phyloP scores from a whole-genome alignment of 2,888 invertebrate species.

The Uropetala carovei region DNA sequence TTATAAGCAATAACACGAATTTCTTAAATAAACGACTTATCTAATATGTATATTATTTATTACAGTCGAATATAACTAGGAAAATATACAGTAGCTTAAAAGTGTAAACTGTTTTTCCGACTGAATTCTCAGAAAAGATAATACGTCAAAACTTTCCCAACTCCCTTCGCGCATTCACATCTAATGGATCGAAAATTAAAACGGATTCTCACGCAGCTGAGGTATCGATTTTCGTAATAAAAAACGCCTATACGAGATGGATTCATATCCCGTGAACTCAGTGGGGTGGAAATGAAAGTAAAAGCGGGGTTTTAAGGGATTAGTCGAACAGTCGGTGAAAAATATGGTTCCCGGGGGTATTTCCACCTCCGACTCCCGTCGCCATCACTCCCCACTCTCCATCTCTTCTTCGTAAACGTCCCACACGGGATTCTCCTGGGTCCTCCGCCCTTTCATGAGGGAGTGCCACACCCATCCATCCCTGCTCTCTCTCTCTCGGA shows the following conservation, averaged over 20 bases:
- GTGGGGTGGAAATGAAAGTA: constrained; percentile 31
- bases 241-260: background rate
- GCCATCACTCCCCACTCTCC: constrained; percentile 29
- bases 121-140: too few species aligned
- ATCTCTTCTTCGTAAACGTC: background rate
- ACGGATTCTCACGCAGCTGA: background rate
- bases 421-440: constrained; percentile 50
- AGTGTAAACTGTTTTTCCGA: background rate
- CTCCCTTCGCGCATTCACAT: too few species aligned
- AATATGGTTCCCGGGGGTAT: background rate
- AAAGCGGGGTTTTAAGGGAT: constrained; percentile 31
- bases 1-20: too few species aligned
- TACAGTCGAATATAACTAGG: too few species aligned
- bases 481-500: constrained; percentile 31
- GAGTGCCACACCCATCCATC: constrained; percentile 55
- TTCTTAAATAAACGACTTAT: too few species aligned
- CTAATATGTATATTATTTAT: too few species aligned
- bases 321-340: constrained; percentile 33
- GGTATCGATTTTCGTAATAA: background rate
- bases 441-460: constrained; percentile 33
- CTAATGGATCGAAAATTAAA: background rate
- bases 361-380: constrained; percentile 15
- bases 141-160: too few species aligned
- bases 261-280: background rate
- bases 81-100: background rate